A percentile compares a stretch with the other conserved stretches of the same genome.
Conservation (phyloP, 2,888 invertebrate species). For the Athripsodes cinereus region DNA sequence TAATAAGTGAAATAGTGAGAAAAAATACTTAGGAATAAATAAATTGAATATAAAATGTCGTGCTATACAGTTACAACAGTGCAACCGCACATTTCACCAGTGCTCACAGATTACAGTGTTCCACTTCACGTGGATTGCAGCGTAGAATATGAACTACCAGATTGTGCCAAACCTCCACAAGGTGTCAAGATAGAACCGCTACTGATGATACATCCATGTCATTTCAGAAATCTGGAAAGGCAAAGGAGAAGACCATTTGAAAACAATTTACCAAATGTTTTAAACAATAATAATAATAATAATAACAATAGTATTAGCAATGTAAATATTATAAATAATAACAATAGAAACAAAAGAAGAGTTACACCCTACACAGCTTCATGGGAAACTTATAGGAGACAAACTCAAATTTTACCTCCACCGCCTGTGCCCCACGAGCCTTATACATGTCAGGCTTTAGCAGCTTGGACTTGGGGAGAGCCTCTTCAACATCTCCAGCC, state of each 20-base stretch:
- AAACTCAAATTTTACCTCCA: conserved; percentile 11
- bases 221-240: conserved; percentile 65
- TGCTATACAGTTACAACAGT: conserved; percentile 13
- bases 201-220: conserved; percentile 71
- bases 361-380: conserved; percentile 14
- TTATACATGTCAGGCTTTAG: conserved; percentile 20
- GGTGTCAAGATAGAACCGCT: conserved; percentile 63
- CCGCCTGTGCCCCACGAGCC: conserved; percentile 20
- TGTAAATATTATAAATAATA: no score
- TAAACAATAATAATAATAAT: no score
- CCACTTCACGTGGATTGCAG: conserved; percentile 71
- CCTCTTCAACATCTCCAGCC: conserved; percentile 19
- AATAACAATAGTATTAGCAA: not conserved
- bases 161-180: conserved; percentile 65
- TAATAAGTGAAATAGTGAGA: not conserved
- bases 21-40: not conserved
- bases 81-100: conserved; percentile 6
- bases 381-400: conserved; percentile 21
- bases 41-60: conserved; percentile 12
- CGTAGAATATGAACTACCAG: conserved; percentile 70
- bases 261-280: conserved; percentile 58
- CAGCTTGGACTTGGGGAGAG: conserved; percentile 19
- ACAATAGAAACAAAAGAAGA: conserved; percentile 49
- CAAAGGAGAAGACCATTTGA: conserved; percentile 64
- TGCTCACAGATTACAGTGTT: conserved; percentile 52